phyloP scores from a whole-genome alignment of 2,113 vertebrate species.

The Semnopithecus entellus region DNA sequence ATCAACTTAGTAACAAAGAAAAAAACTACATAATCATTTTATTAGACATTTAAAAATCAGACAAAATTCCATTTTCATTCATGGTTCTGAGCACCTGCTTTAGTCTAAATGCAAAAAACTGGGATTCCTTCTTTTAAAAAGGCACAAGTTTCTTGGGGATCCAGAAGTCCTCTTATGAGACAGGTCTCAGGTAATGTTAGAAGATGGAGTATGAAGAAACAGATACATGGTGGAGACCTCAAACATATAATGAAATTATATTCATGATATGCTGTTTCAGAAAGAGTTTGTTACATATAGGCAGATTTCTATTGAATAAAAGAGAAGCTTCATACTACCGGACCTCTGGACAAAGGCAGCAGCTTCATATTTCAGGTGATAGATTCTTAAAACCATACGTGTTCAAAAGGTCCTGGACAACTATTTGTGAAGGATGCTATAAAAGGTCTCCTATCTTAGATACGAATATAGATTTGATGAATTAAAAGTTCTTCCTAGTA shows the following conservation, averaged over 20 bases:
- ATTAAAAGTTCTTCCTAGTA: neutral
- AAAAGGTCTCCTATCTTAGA: neutral
- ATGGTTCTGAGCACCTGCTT: neutral
- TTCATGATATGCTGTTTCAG: neutral
- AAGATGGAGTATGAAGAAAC: neutral
- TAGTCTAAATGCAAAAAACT: neutral
- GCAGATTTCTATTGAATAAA: neutral
- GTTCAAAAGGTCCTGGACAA: neutral
- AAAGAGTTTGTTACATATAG: neutral
- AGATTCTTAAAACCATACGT: neutral
- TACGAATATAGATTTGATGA: neutral
- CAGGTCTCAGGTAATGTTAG: neutral
- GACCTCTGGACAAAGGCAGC: neutral
- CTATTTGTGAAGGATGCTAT: neutral
- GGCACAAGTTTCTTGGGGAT: neutral
- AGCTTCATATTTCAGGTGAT: neutral
- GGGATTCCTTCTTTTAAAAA: neutral
- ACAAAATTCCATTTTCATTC: neutral
- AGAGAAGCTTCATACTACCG: neutral
- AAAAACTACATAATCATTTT: neutral
- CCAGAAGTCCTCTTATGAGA: neutral
- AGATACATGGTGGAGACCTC: neutral
- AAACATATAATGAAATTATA: neutral
- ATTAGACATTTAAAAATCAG: neutral
- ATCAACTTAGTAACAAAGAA: neutral